Evolutionary conservation across 2,888 invertebrate species (phyloP).

Genomic region (Brachyopa scutellaris): DNA sequence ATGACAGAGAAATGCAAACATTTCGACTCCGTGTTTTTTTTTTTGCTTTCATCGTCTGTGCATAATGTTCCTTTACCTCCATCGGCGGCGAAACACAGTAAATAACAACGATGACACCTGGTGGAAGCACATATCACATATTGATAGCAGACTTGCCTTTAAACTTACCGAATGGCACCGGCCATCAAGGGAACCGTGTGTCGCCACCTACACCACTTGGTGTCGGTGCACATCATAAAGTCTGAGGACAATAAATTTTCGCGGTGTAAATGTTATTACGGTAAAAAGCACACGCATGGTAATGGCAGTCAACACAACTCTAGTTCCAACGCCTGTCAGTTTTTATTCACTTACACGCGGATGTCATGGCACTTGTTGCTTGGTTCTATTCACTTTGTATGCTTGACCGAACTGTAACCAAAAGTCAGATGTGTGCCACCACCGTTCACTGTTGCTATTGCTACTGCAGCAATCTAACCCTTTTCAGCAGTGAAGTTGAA

Average conservation of each 20-base stretch:
- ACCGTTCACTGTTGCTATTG: too few species aligned
- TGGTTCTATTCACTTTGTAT: too few species aligned
- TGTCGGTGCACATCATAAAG: slow-evolving; percentile 35
- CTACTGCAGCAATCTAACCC: too few species aligned
- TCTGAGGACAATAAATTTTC: slow-evolving; percentile 47
- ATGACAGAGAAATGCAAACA: too few species aligned
- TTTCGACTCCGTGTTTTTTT: background rate
- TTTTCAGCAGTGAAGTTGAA: slow-evolving; percentile 32
- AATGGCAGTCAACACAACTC: too few species aligned
- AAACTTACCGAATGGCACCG: slow-evolving; percentile 20
- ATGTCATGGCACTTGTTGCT: slow-evolving; percentile 43
- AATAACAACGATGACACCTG: slow-evolving; percentile 29
- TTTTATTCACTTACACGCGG: slow-evolving; percentile 13
- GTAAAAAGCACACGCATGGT: slow-evolving; percentile 15
- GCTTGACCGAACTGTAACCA: too few species aligned
- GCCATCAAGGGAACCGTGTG: slow-evolving; percentile 4
- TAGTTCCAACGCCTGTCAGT: too few species aligned
- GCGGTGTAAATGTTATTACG: slow-evolving; percentile 17
- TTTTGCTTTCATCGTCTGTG: background rate
- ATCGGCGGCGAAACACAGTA: slow-evolving; percentile 2
- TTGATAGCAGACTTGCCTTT: slow-evolving; percentile 11
- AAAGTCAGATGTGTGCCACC: too few species aligned
- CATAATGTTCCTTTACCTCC: background rate
- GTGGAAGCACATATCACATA: background rate
- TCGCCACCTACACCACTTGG: background rate